Conservation (phyloP, 1,140 invertebrate genomes). For the Notospermus geniculatus region DNA sequence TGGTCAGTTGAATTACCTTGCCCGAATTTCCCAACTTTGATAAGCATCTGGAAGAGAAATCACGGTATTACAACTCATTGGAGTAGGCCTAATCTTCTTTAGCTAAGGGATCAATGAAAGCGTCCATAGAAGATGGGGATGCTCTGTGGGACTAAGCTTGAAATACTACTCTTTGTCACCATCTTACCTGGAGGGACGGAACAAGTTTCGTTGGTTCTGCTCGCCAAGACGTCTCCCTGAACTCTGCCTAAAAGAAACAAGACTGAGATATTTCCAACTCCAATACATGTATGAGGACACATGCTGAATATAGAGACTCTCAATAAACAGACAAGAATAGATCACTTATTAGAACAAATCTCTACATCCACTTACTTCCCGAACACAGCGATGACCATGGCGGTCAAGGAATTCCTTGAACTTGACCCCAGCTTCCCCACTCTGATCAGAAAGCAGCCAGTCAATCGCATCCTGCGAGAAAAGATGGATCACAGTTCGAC, state of each 20-base stretch:
- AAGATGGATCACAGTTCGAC: not conserved
- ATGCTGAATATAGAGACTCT: too few species aligned
- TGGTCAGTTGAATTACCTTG: constrained; percentile 1
- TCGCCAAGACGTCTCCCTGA: constrained; percentile 67
- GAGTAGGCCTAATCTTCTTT: too few species aligned
- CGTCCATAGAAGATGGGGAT: too few species aligned
- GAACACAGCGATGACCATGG: constrained; percentile 72
- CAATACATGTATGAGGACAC: too few species aligned
- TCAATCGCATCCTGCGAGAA: constrained; percentile 58
- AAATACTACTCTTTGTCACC: too few species aligned
- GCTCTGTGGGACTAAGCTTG: not conserved
- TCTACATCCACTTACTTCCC: constrained; percentile 63
- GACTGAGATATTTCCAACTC: too few species aligned
- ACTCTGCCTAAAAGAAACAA: constrained; percentile 63
- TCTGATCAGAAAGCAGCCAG: constrained; percentile 63
- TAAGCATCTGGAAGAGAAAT: constrained; percentile 25
- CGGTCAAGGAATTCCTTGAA: constrained; percentile 66
- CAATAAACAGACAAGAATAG: too few species aligned
- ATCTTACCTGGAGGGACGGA: constrained; percentile 62
- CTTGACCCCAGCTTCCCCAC: constrained; percentile 55
- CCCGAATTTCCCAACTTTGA: constrained; percentile 15
- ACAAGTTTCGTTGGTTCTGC: constrained; percentile 65
- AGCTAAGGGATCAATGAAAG: too few species aligned
- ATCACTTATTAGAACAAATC: constrained; percentile 34
- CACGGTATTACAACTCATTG: too few species aligned